These are phyloP conservation scores for Drosophila ananassae DNA, from an alignment of 1,140 invertebrate species.

Conservation along the genomic window DNA sequence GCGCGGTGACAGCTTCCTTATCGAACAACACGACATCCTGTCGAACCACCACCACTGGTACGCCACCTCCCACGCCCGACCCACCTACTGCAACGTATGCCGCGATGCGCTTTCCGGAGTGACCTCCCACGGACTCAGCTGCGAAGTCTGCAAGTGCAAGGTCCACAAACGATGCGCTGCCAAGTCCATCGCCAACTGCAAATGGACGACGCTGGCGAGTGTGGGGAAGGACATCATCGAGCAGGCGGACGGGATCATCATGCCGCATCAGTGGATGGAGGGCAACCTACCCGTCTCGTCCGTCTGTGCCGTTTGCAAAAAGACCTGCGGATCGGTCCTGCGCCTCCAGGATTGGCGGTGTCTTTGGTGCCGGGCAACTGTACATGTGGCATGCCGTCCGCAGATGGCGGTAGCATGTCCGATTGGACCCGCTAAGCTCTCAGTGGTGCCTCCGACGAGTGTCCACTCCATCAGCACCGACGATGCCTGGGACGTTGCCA, in stretches of 20 bases:
- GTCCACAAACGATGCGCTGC: slow-evolving; percentile 96
- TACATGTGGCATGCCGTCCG: slow-evolving; percentile 94
- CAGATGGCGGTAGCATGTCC: slow-evolving; percentile 90
- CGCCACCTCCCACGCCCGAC: slow-evolving; percentile 95
- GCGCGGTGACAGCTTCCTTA: slow-evolving; percentile 85
- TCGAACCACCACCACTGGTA: slow-evolving; percentile 96
- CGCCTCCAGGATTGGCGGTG: slow-evolving; percentile 97
- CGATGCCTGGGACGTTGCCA: slow-evolving; percentile 95
- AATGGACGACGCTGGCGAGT: slow-evolving; percentile 97
- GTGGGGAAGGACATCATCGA: slow-evolving; percentile 97
- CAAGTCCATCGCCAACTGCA: slow-evolving; percentile 96
- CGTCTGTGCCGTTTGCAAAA: slow-evolving; percentile 97
- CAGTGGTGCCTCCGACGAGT: slow-evolving; percentile 96
- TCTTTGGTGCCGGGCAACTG: slow-evolving; percentile 96
- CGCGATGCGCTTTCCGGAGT: slow-evolving; percentile 95
- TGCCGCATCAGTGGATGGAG: slow-evolving; percentile 99
- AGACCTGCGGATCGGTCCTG: slow-evolving; percentile 97
- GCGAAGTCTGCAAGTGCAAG: slow-evolving; percentile 98
- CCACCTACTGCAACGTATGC: slow-evolving; percentile 98
- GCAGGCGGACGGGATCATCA: slow-evolving; percentile 95
- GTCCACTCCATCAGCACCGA: slow-evolving; percentile 95
- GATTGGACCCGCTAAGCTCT: slow-evolving; percentile 93
- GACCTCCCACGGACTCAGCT: slow-evolving; percentile 96
- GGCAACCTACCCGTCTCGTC: slow-evolving; percentile 97
- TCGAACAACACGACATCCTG: slow-evolving; percentile 88